phyloP scores from a whole-genome alignment of 2,113 vertebrate genomes.

The Jacana jacana region DNA sequence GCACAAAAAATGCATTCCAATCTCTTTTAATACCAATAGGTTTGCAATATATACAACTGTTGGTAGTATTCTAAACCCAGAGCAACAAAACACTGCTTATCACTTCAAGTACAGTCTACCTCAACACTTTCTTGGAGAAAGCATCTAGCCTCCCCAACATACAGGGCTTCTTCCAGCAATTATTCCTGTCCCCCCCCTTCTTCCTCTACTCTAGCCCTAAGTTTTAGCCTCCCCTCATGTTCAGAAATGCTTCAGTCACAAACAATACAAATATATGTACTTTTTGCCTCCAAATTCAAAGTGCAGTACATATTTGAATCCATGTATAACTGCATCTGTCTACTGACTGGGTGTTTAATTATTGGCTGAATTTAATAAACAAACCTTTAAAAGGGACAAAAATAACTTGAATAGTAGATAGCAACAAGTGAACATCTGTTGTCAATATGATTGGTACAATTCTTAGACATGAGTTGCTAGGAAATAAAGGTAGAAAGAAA shows the following conservation, averaged over 20 bases:
- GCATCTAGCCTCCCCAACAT: neutral
- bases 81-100: neutral
- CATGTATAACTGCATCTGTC: neutral
- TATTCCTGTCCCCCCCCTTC: neutral
- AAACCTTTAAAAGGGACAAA: neutral
- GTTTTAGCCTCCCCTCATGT: neutral
- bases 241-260: neutral
- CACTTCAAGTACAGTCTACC: neutral
- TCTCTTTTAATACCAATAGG: neutral
- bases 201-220: neutral
- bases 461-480: neutral
- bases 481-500: constrained; percentile 26
- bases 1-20: neutral
- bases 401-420: constrained; percentile 1
- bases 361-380: neutral
- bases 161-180: neutral
- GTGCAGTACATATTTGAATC: neutral
- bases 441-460: neutral
- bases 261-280: accelerated
- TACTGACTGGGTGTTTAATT: neutral
- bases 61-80: neutral
- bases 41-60: neutral
- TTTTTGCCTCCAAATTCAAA: neutral
- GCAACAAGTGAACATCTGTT: neutral
- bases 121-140: neutral